Conservation (phyloP, 2,113 vertebrate species). For the Calonectris borealis region DNA sequence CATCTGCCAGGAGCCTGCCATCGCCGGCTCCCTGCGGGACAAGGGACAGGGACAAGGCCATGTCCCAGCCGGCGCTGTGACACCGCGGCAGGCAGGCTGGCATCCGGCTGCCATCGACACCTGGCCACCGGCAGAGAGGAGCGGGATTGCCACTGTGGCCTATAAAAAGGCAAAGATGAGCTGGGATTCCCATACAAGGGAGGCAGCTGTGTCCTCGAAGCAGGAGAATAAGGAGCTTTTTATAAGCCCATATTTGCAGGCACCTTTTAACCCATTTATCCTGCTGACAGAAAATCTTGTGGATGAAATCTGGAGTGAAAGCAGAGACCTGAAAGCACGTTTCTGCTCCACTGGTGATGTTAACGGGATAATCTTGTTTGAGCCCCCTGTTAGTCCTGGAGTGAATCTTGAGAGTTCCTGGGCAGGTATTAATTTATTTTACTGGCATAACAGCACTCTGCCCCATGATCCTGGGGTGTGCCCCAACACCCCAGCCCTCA, state of each 20-base stretch:
- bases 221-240: not conserved
- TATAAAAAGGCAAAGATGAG: not conserved
- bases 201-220: not conserved
- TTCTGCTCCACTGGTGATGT: not conserved
- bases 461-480: not conserved
- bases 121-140: not conserved
- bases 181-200: not conserved
- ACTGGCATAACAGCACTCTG: not conserved
- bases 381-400: not conserved
- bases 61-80: not conserved
- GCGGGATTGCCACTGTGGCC: not conserved
- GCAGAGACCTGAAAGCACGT: not conserved
- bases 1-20: not conserved
- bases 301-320: not conserved
- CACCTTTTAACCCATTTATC: not conserved
- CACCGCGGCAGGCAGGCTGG: rapidly evolving
- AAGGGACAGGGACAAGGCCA: not conserved
- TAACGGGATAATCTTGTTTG: not conserved
- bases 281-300: not conserved
- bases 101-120: not conserved
- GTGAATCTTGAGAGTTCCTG: not conserved
- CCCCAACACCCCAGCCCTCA: not conserved
- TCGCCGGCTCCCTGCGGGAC: rapidly evolving
- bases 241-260: not conserved
- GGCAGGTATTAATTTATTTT: not conserved